Base-by-base conservation (phyloP, 2,888 invertebrate species). In the Andrena bicolor region DNA sequence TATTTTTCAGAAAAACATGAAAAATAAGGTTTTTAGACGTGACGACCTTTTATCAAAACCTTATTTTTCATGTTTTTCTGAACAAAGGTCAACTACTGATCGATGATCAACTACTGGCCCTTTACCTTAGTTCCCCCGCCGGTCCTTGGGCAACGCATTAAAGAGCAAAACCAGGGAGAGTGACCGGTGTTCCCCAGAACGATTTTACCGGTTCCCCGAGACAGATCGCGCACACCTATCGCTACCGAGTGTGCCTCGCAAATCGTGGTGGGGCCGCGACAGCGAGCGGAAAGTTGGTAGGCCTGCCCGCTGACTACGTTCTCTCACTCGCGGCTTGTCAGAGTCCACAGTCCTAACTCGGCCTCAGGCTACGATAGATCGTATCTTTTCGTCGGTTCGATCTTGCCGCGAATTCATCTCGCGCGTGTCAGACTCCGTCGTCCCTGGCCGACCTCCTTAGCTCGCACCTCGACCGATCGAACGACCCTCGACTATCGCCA, bases 341-440 rank as follows among this genome's bases (percentile, higher is more conserved):
- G 88, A 90, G 89, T 89, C 91, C 92, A 92, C 93, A 93, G 93
- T 93, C 91, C 93, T 91, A 91, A 93, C 92, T 92, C 92, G 91
- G 92, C 93, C 90, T 92, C 92, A 90, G 93, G 86, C 92, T 91
- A 92, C 91, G 93, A 92, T 92, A 93, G 93, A 93, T 93, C 91
- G 91, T 91, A 91, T 91, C 91, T 78, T 41, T 71, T 56, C 76
- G 82, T 65, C 89, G 86, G 85, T 90, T 89, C 91, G 91, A 91
- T 90, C 88, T 80, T 75, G 68, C 80, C 85, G 87, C 77, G 71
- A 61, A 80, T 77, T 49, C 77, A 72, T 80, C 79, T 58, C 60
- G 51, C 66, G 74, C 78, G 76, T 75, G 71, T 56, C 69, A 63
- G 71, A 20, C 4, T 28, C 35, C 23, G 48, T 61, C 58, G 60